Base-by-base conservation (phyloP, 2,113 vertebrate genomes). In the Syngnathus typhle region DNA sequence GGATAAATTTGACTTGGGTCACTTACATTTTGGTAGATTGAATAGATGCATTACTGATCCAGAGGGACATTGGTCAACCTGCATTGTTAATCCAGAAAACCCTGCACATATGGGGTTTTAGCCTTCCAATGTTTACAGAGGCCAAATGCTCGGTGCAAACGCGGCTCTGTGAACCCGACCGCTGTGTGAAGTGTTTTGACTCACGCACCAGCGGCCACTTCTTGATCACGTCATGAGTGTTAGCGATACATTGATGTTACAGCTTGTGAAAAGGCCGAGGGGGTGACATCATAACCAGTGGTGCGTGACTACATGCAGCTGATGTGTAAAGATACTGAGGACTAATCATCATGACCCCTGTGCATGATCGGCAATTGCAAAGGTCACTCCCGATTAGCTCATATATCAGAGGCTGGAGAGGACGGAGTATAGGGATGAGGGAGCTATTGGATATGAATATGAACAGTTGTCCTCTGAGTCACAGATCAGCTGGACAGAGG, bases 321-420 rank as follows among this genome's bases (percentile, higher is more conserved):
- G 43, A 21, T 77, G 64, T 64, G 74, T 71, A 52, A 55, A 81
- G 67, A 49, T 41, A 60, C 63, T 62, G 32, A 55, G 44, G 1
- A 19, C 43, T 65, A 68, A 73, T 75, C 32, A 9, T 47, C 27
- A 67, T 27, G 52, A 70, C 72, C 61, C 44, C 41, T 16, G 59
- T 67, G 46, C 27, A 52, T 37, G 59, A 60, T 61, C 72, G 52
- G 64, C 64, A 71, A 61, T 60, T 68, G 27, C 56, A 69, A 44
- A 68, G 68, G 65, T 82, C 73, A 71, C 21, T 73, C 41, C 62
- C 43, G 58, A 74, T 82, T 71, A 78, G 61, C 65, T 68, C 27
- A 60, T 18, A 32, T 32, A 32, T 3, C 27, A 32, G 27, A 32
- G 37, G 32, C 65, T 71, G 47, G 27, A 65, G 21, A 52, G 5